phyloP scores from a whole-genome alignment of 2,113 vertebrate species.

The Pelobates fuscus region DNA sequence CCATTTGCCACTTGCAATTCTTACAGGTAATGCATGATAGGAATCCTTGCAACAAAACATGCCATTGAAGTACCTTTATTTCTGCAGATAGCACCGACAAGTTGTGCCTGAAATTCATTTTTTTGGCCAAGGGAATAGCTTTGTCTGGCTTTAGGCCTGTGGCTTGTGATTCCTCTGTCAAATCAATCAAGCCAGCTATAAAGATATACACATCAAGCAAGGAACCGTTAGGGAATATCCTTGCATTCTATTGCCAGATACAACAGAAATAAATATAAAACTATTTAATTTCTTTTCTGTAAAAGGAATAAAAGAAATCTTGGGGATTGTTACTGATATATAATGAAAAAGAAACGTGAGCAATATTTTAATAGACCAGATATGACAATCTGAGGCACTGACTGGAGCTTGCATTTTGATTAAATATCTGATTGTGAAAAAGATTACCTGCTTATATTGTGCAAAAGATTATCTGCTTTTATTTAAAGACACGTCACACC shows the following conservation, averaged over 20 bases:
- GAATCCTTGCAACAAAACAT: neutral
- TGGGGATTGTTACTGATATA: conserved; percentile 56
- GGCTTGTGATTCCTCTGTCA: conserved; percentile 59
- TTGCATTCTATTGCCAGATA: conserved; percentile 63
- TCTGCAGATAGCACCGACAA: conserved; percentile 38
- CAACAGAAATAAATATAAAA: conserved; percentile 63
- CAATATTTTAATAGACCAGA: neutral
- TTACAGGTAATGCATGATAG: conserved; percentile 36
- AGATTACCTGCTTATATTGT: conserved; percentile 35
- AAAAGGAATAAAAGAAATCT: conserved; percentile 53
- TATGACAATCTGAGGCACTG: conserved; percentile 42
- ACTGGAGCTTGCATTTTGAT: conserved; percentile 12
- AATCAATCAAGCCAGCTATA: conserved; percentile 57
- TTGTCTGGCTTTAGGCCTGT: conserved; percentile 45
- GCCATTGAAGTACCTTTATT: conserved; percentile 27
- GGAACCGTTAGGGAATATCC: conserved; percentile 55
- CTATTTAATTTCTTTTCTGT: conserved; percentile 55
- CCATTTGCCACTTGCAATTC: neutral
- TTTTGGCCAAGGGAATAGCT: conserved; percentile 49
- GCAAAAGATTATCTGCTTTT: conserved; percentile 43
- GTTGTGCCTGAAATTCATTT: conserved; percentile 15
- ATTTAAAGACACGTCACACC: conserved; percentile 3
- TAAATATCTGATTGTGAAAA: conserved; percentile 31
- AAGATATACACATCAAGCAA: conserved; percentile 58
- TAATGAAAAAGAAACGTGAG: conserved; percentile 31